phyloP scores from a whole-genome alignment of 1,140 invertebrate species.

The Drosophila suzukii region DNA sequence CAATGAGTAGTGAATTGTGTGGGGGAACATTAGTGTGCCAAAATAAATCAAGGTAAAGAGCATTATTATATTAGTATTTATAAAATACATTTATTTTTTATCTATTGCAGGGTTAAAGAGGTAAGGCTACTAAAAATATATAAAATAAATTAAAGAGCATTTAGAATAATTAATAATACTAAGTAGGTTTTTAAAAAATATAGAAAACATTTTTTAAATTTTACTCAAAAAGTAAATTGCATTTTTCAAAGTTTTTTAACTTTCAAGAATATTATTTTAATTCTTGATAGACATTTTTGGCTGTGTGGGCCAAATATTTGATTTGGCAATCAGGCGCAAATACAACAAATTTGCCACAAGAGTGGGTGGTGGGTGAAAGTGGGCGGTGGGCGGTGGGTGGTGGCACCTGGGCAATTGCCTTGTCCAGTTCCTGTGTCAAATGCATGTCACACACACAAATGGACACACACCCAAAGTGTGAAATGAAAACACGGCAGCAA shows the following conservation, averaged over 20 bases:
- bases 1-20: background rate
- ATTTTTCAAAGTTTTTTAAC: no score
- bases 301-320: conserved; percentile 63
- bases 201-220: no score
- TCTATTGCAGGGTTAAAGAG: no score
- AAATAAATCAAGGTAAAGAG: background rate
- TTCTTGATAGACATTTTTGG: background rate
- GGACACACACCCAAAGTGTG: conserved; percentile 47
- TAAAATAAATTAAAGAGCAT: no score
- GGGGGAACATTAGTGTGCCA: background rate
- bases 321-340: conserved; percentile 76
- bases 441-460: conserved; percentile 51
- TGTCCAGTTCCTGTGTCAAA: conserved; percentile 53
- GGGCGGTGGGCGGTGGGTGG: background rate
- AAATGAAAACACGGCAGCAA: conserved; percentile 67
- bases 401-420: conserved; percentile 41
- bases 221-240: no score
- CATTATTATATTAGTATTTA: background rate
- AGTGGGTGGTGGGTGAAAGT: background rate
- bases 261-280: no score
- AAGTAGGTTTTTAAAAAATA: no score
- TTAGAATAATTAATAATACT: no score
- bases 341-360: conserved; percentile 73
- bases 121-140: no score
- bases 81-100: no score